Conservation (phyloP, 2,797 vertebrate genomes). For the Atherinosoma microstoma region DNA sequence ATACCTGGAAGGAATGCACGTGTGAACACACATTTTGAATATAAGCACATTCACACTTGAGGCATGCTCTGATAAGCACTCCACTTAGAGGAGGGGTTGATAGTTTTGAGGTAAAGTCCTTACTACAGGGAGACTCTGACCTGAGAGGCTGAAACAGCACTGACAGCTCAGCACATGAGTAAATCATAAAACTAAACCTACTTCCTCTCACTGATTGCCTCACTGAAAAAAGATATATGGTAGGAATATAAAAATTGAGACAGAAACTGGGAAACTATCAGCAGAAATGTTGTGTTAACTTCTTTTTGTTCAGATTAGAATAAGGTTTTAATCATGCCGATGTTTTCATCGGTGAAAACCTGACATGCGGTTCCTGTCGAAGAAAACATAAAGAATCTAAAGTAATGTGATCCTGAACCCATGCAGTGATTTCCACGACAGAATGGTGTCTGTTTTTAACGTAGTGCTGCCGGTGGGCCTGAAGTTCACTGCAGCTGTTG, state of each 20-base stretch:
- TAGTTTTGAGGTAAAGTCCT: constrained; percentile 79
- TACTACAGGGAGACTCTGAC: constrained; percentile 72
- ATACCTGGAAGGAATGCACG: constrained; percentile 3
- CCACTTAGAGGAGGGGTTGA: constrained; percentile 45
- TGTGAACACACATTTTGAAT: constrained; percentile 29
- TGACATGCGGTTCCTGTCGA: background rate
- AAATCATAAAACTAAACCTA: background rate
- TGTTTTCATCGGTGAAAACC: background rate
- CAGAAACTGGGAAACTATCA: background rate
- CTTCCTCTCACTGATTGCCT: background rate
- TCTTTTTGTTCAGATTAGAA: background rate
- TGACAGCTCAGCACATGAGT: constrained; percentile 60
- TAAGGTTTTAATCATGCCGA: background rate
- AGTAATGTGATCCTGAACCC: background rate
- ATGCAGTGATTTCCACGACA: background rate
- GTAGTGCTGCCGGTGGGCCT: background rate
- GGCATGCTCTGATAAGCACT: constrained; percentile 64
- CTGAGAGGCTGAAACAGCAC: constrained; percentile 44
- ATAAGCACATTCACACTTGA: constrained; percentile 18
- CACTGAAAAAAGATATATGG: background rate
- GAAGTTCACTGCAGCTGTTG: background rate
- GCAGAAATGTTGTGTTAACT: background rate
- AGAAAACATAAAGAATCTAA: background rate
- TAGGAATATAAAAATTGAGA: background rate
- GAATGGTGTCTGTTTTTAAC: background rate